phyloP scores from a whole-genome alignment of 1,140 invertebrate species.

The Doryteuthis pealeii region DNA sequence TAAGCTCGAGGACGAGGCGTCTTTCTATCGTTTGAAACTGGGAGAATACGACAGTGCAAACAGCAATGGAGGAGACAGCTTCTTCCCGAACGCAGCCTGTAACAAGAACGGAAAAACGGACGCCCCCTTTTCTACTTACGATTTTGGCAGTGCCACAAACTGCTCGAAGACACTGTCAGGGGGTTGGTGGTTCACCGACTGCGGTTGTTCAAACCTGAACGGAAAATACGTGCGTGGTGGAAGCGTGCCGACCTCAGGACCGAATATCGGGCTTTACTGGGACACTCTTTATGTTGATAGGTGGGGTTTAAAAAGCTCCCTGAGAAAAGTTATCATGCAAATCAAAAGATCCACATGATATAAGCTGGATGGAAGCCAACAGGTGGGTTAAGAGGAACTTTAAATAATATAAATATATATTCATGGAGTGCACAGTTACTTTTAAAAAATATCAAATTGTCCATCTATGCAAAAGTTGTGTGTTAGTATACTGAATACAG shows the following conservation, averaged over 20 bases:
- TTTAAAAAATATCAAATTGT: too few species aligned
- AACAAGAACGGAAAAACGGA: neutral
- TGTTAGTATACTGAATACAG: too few species aligned
- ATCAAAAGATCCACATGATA: neutral
- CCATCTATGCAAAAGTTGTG: too few species aligned
- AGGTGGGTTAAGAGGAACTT: too few species aligned
- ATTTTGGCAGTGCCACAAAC: neutral
- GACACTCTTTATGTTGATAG: neutral
- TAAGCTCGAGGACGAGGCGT: neutral
- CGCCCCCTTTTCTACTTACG: neutral
- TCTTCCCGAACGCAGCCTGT: neutral
- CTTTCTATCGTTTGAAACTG: neutral
- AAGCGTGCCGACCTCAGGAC: neutral
- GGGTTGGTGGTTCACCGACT: conserved; percentile 8
- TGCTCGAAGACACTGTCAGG: neutral
- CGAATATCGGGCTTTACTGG: conserved; percentile 1
- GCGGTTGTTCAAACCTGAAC: conserved; percentile 5
- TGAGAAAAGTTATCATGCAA: neutral
- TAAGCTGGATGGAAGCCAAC: too few species aligned
- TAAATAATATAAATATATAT: too few species aligned
- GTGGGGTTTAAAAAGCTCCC: neutral
- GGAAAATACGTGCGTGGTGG: neutral
- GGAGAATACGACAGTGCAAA: neutral
- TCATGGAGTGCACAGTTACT: too few species aligned
- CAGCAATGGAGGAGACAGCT: neutral